A percentile compares a stretch with the other conserved stretches of the same genome.
Evolutionary conservation across 1,140 invertebrate genomes (phyloP).

Genomic region (Drosophila auraria): DNA sequence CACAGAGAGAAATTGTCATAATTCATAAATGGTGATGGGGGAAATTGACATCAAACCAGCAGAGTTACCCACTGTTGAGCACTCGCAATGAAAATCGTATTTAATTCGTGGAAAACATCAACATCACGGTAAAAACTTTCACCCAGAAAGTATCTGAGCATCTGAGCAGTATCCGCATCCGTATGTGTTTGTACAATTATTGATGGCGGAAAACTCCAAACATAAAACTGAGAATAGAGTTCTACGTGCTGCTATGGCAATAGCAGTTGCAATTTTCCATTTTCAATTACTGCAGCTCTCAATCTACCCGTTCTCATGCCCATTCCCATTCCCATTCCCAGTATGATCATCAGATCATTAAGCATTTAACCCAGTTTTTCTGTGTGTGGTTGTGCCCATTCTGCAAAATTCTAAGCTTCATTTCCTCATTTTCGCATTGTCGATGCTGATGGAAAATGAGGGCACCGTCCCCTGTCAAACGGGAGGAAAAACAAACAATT

Average conservation of each 20-base stretch:
- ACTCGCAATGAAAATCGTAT: conserved; percentile 52
- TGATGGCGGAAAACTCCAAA: conserved; percentile 30
- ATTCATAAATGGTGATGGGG: conserved; percentile 35
- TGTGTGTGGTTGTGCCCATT: conserved; percentile 22
- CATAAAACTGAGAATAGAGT: conserved; percentile 23
- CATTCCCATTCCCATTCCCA: conserved; percentile 30
- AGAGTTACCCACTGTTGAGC: conserved; percentile 38
- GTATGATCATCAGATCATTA: conserved; percentile 45
- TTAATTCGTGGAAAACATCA: conserved; percentile 22
- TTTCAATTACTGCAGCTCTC: conserved; percentile 30
- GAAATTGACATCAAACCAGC: conserved; percentile 13
- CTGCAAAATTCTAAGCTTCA: conserved; percentile 50
- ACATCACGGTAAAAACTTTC: conserved; percentile 30
- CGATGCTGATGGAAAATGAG: conserved; percentile 6
- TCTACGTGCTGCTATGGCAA: conserved; percentile 20
- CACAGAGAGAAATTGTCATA: conserved; percentile 48
- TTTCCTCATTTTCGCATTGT: conserved; percentile 48
- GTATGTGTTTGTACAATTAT: conserved; percentile 19
- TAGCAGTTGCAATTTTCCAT: conserved; percentile 35
- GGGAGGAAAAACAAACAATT: conserved; percentile 50
- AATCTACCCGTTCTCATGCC: conserved; percentile 1
- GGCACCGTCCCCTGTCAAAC: conserved; percentile 18
- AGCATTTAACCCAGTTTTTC: conserved; percentile 59
- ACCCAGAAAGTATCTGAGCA: conserved; percentile 29
- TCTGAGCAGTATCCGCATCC: conserved; percentile 8